These are phyloP conservation scores for Tragelaphus oryx DNA, from an alignment of 2,797 vertebrate species.

Conservation along the genomic window DNA sequence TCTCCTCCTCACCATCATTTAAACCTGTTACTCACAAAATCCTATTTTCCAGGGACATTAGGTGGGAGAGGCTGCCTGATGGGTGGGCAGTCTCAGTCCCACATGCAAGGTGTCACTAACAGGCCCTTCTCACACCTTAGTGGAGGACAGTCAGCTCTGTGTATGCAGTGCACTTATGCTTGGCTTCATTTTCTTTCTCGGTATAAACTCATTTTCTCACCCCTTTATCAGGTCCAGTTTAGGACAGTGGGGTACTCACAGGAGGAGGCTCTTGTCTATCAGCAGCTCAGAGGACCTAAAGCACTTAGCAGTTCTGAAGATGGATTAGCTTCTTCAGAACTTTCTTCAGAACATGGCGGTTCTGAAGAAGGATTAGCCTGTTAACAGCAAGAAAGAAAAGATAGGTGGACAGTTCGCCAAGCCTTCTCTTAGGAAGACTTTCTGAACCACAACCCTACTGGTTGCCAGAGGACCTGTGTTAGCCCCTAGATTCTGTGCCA, in stretches of 20 bases:
- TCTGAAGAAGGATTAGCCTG: conserved; percentile 15
- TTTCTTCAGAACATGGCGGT: not conserved
- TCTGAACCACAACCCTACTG: not conserved
- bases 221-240: not conserved
- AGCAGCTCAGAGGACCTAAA: not conserved
- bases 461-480: conserved; percentile 46
- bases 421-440: conserved; percentile 3
- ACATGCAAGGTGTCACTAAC: not conserved
- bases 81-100: not conserved
- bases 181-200: not conserved
- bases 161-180: not conserved
- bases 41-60: not conserved
- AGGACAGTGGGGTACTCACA: not conserved
- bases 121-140: not conserved
- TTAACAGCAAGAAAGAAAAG: conserved; percentile 23
- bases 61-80: not conserved
- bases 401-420: not conserved
- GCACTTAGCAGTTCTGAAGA: not conserved
- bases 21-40: not conserved
- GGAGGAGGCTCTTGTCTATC: not conserved
- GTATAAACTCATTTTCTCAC: not conserved
- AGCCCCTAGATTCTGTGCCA: conserved; percentile 57
- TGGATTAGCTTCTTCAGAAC: not conserved
- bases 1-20: not conserved
- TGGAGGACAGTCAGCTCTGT: not conserved